Base-by-base conservation (phyloP, 2,113 vertebrate species). In the Grammomys dolichurus region DNA sequence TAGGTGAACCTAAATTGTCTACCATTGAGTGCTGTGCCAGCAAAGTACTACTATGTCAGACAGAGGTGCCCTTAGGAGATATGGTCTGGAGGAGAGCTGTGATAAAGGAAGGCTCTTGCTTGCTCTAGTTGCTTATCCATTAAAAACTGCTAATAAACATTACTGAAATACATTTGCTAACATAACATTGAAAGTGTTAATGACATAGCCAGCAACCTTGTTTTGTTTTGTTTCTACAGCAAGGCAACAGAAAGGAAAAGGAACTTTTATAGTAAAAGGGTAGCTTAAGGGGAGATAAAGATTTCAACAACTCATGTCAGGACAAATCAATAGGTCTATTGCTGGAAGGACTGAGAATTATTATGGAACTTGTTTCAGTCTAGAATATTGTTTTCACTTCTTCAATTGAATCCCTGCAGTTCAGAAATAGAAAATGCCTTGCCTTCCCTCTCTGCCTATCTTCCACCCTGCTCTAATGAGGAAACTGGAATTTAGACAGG, bases 111-210 rank as follows among this genome's bases (percentile, higher is more conserved):
- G 11, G 1, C 26, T 95, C 40, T 54, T 90, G 16, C 54, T 19
- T 96, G 16, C 7, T 91, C 6, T 95, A 94, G 1, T 87, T 93
- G 63, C 26, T 26, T 90, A 56, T 81, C 60, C 28, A 86, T 78
- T 97, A 91, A 97, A 94, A 89, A 10, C 54, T 90, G 88, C 92
- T 93, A 97, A 94, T 26, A 96, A 80, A 70, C 33, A 77, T 81
- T 81, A 67, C 7, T 73, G 28, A 92, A 95, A 90, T 43, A 48
- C 46, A 94, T 95, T 91, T 26, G 60, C 70, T 36, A 89, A 95
- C 75, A 48, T 91, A 56, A 89, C 75, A n/a, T 65, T 82, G 63
- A 60, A 91, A 95, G 85, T 85, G 43, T 90, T 93, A 91, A 95
- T 92, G n/a, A 95, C 36, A 87, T 46, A 65, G 26, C 63, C 56